Conservation (phyloP, 1,140 invertebrate species). For the Idris sp. region DNA sequence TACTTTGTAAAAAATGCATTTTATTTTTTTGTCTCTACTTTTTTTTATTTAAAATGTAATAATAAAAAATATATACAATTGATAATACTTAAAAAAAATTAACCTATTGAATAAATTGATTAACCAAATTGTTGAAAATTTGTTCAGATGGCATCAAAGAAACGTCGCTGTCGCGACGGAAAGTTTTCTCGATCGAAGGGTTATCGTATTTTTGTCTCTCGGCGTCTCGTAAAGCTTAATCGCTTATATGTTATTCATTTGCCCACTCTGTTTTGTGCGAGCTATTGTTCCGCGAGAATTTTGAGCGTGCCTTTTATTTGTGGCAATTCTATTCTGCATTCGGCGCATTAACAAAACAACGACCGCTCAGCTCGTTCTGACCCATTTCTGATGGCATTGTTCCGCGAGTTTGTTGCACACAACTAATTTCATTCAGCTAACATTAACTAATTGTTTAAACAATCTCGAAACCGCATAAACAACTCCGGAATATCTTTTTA, state of each 20-base stretch:
- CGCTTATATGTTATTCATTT: conserved; percentile 54
- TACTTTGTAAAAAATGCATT: too few relatives aligned
- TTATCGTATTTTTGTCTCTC: conserved; percentile 63
- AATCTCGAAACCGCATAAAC: neutral
- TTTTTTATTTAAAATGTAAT: too few relatives aligned
- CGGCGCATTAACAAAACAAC: conserved; percentile 47
- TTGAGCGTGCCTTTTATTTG: conserved; percentile 43
- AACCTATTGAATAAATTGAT: too few relatives aligned
- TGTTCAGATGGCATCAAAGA: conserved; percentile 21
- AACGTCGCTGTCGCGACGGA: conserved; percentile 51
- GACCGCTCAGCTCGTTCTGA: conserved; percentile 26
- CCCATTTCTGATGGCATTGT: conserved; percentile 41
- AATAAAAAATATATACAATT: too few relatives aligned
- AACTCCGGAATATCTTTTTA: too few relatives aligned
- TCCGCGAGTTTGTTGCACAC: conserved; percentile 21
- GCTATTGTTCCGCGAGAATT: conserved; percentile 54
- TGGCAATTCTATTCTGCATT: conserved; percentile 37
- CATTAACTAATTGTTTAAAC: conserved; percentile 5
- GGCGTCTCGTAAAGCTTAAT: conserved; percentile 54
- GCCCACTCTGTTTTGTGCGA: conserved; percentile 38
- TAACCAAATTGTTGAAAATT: neutral
- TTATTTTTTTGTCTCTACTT: too few relatives aligned
- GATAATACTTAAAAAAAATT: too few relatives aligned
- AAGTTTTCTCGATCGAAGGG: conserved; percentile 63
- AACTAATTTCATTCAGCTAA: conserved; percentile 28